A percentile compares a stretch with the other conserved stretches of the same genome.
phyloP scores from a whole-genome alignment of 2,888 invertebrate genomes.

The Idaea straminata region DNA sequence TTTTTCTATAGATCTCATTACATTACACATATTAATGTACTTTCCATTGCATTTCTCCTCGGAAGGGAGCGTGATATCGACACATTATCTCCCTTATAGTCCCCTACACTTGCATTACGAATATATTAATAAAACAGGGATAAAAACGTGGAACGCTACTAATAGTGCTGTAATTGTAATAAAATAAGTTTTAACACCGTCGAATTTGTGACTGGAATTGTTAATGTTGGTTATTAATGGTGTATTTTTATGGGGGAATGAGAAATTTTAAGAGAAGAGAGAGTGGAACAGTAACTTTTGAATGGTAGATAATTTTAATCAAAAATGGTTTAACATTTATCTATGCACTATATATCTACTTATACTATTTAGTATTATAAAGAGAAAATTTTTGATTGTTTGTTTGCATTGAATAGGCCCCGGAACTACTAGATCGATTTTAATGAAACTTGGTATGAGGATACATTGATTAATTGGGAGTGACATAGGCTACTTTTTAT shows the following conservation, averaged over 20 bases:
- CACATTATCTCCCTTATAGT: slow-evolving; percentile 52
- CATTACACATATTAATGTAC: neutral
- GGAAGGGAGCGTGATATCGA: slow-evolving; percentile 52
- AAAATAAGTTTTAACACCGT: slow-evolving; percentile 44
- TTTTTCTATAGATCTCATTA: neutral
- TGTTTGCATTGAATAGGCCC: too few relatives aligned
- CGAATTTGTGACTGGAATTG: slow-evolving; percentile 24
- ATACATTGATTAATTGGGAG: too few relatives aligned
- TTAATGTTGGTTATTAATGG: slow-evolving; percentile 10
- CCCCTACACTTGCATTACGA: slow-evolving; percentile 43
- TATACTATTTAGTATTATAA: neutral
- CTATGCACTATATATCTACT: neutral
- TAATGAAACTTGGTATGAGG: too few relatives aligned
- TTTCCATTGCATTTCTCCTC: slow-evolving; percentile 29
- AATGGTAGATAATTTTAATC: neutral
- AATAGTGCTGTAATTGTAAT: slow-evolving; percentile 62
- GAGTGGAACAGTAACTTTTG: slow-evolving; percentile 3
- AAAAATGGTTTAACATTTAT: neutral
- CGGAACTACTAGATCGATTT: too few relatives aligned
- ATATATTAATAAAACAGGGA: slow-evolving; percentile 54
- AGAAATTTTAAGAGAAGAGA: neutral
- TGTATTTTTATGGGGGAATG: slow-evolving; percentile 12
- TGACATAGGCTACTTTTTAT: too few relatives aligned
- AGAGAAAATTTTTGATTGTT: too few relatives aligned
- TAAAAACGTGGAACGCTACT: slow-evolving; percentile 58